A percentile compares a stretch with the other conserved stretches of the same genome.
Evolutionary conservation across 2,888 invertebrate species (phyloP).

Genomic region (Philopedon plagiatum): DNA sequence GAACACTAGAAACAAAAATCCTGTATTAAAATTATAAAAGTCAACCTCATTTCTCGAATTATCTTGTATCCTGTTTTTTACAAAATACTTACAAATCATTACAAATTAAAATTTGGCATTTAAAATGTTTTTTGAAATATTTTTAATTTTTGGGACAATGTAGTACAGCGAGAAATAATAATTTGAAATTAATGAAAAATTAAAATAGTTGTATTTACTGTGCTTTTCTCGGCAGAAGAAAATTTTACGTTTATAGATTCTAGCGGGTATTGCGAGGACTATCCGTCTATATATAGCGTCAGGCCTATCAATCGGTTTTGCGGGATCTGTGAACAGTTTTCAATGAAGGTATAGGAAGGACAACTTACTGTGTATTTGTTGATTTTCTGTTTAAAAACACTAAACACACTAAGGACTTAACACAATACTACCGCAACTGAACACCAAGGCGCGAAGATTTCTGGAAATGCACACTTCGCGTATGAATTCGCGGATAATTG

Average conservation of each 20-base stretch:
- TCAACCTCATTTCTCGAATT: too few species aligned
- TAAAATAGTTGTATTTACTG: constrained; percentile 28
- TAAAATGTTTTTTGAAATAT: too few species aligned
- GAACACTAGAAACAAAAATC: too few species aligned
- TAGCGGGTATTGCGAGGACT: constrained; percentile 52
- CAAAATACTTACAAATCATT: too few species aligned
- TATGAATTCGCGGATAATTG: constrained; percentile 21
- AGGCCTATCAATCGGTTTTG: constrained; percentile 51
- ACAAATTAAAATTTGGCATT: too few species aligned
- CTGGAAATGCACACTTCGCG: constrained; percentile 11
- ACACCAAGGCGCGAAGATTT: background rate
- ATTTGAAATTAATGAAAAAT: background rate
- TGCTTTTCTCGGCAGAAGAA: constrained; percentile 8
- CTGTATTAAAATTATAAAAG: too few species aligned
- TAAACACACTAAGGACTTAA: constrained; percentile 21
- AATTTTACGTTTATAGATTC: constrained; percentile 43
- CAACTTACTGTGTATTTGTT: constrained; percentile 46
- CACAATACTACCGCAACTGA: constrained; percentile 25
- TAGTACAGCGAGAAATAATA: constrained; percentile 8
- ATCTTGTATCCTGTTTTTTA: too few species aligned
- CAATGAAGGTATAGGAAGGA: background rate
- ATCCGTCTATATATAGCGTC: constrained; percentile 59
- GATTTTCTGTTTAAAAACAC: constrained; percentile 23
- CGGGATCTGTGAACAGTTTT: constrained; percentile 14
- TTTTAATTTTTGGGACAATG: background rate